Percentiles rank a stretch among this genome's conserved stretches.
Conservation (phyloP, 2,113 vertebrate species). For the Protobothrops flavoviridis region DNA sequence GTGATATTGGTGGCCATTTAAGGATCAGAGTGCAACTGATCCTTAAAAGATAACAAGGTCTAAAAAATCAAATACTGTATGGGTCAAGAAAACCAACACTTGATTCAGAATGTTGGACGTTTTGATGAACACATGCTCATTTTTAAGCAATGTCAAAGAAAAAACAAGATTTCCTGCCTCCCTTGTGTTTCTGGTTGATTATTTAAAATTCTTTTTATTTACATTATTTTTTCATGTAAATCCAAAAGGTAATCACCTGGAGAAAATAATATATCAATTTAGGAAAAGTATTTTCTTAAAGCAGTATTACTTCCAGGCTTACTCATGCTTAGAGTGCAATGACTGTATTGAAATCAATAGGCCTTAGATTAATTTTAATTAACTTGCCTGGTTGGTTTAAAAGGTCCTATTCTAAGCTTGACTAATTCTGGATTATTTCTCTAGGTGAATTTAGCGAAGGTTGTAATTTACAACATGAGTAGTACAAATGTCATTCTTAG, state of each 20-base stretch:
- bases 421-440: background rate
- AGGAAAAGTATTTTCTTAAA: conserved; percentile 9
- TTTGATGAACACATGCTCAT: conserved; percentile 7
- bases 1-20: background rate
- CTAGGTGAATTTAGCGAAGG: background rate
- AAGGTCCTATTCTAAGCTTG: background rate
- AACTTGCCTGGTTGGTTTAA: background rate
- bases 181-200: background rate
- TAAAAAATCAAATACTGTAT: background rate
- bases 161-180: background rate
- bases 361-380: background rate
- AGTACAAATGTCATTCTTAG: background rate
- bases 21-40: background rate
- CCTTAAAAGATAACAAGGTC: background rate
- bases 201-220: background rate
- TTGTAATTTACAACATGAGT: background rate
- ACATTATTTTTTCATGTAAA: conserved; percentile 24
- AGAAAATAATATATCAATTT: background rate
- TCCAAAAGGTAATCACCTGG: conserved; percentile 11
- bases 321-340: background rate
- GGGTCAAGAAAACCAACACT: background rate
- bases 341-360: background rate
- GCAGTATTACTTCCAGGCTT: background rate
- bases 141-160: background rate
- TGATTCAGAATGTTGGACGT: background rate